These are phyloP conservation scores for Tetragnatha versicolor DNA, from an alignment of 1,140 invertebrate genomes.

Conservation along the genomic window DNA sequence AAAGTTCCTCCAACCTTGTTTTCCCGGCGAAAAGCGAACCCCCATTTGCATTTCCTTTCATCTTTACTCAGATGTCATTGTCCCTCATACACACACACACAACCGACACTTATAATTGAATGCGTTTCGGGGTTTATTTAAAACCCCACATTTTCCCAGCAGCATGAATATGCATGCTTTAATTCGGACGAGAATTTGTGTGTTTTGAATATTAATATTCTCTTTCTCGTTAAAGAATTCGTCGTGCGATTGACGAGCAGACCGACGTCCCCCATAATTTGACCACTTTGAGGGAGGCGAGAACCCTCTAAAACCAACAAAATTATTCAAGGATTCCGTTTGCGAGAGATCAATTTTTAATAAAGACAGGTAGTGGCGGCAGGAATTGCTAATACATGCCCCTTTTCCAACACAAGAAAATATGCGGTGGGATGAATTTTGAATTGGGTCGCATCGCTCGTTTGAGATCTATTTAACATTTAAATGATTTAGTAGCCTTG, in stretches of 20 bases:
- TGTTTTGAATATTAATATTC: conserved; percentile 45
- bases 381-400: neutral
- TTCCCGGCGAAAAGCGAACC: neutral
- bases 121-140: conserved; percentile 28
- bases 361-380: neutral
- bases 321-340: conserved; percentile 2
- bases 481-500: neutral
- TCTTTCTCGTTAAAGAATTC: conserved; percentile 32
- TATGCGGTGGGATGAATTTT: neutral
- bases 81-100: conserved; percentile 3
- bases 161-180: conserved; percentile 31
- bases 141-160: neutral
- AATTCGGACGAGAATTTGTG: conserved; percentile 31
- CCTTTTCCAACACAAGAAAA: neutral
- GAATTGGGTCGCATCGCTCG: neutral
- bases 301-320: neutral
- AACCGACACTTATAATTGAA: conserved; percentile 25
- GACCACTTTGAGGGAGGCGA: conserved; percentile 6
- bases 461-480: neutral
- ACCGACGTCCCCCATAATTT: conserved; percentile 27
- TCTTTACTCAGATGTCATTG: conserved; percentile 24
- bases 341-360: conserved; percentile 20
- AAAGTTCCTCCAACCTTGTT: conserved; percentile 1
- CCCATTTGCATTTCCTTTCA: conserved; percentile 31
- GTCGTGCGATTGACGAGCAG: conserved; percentile 21